Evolutionary conservation across 2,113 vertebrate species (phyloP).

Genomic region (Phyllostomus hastatus): DNA sequence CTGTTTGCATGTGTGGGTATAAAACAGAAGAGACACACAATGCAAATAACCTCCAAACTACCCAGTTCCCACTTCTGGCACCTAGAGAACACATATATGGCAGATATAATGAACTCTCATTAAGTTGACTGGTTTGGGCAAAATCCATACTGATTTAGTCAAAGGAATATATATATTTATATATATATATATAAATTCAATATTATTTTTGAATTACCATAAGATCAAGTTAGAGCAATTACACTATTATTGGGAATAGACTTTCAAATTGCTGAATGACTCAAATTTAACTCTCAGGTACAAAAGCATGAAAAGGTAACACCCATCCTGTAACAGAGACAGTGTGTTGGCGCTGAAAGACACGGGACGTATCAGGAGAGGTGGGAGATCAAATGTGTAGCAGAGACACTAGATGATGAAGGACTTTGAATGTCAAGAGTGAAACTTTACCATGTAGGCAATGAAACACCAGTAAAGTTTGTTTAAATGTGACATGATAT

Average conservation of each 20-base stretch:
- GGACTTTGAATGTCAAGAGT: neutral
- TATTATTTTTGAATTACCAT: conserved; percentile 7
- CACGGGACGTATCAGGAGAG: neutral
- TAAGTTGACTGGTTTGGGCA: neutral
- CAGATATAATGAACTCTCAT: neutral
- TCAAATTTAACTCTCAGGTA: neutral
- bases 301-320: neutral
- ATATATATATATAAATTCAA: neutral
- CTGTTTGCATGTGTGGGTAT: neutral
- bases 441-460: neutral
- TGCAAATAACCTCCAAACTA: neutral
- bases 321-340: neutral
- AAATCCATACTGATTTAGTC: neutral
- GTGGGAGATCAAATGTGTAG: neutral
- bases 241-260: neutral
- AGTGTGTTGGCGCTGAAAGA: neutral
- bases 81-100: neutral
- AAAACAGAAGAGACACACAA: neutral
- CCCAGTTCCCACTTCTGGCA: neutral
- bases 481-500: neutral
- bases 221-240: neutral
- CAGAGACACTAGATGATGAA: neutral
- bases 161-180: neutral
- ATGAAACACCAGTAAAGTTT: neutral
- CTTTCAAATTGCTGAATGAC: neutral